Evolutionary conservation across 2,888 invertebrate species (phyloP).

Genomic region (Eumacrocentrus americanus): DNA sequence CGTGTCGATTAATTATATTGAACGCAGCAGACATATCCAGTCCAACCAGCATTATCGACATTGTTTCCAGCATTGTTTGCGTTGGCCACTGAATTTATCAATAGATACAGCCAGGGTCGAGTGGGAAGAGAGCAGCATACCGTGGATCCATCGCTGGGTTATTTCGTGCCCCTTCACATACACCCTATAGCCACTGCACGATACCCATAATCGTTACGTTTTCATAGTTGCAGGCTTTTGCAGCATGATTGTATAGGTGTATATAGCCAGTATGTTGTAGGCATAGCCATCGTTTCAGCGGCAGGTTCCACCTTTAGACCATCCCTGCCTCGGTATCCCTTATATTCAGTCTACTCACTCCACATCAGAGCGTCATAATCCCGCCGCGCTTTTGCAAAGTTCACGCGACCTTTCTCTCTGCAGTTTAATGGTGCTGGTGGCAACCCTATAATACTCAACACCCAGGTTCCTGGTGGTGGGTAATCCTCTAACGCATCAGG

Average conservation of each 20-base stretch:
- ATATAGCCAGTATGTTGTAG: slow-evolving; percentile 1
- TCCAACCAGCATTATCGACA: slow-evolving; percentile 52
- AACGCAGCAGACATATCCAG: slow-evolving; percentile 25
- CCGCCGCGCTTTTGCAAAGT: slow-evolving; percentile 24
- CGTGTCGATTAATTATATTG: slow-evolving; percentile 43
- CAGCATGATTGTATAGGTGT: neutral
- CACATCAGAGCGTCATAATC: slow-evolving; percentile 26
- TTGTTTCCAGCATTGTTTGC: slow-evolving; percentile 58
- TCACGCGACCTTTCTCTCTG: slow-evolving; percentile 31
- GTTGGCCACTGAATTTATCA: slow-evolving; percentile 54
- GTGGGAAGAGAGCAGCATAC: slow-evolving; percentile 18
- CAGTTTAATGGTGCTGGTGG: slow-evolving; percentile 13
- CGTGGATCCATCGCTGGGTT: neutral
- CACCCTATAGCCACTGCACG: slow-evolving; percentile 1
- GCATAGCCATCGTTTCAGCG: slow-evolving; percentile 3
- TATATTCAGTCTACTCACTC: neutral
- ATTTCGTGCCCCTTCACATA: neutral
- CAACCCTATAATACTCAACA: slow-evolving; percentile 27
- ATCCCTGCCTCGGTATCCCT: neutral
- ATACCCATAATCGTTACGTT: neutral
- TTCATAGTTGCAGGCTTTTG: slow-evolving; percentile 1
- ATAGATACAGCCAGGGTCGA: slow-evolving; percentile 38
- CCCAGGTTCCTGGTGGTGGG: slow-evolving; percentile 15
- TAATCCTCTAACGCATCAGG: slow-evolving; percentile 46
- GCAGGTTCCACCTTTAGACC: slow-evolving; percentile 14